Conservation (phyloP, 2,797 vertebrate genomes). For the Octomys mimax region DNA sequence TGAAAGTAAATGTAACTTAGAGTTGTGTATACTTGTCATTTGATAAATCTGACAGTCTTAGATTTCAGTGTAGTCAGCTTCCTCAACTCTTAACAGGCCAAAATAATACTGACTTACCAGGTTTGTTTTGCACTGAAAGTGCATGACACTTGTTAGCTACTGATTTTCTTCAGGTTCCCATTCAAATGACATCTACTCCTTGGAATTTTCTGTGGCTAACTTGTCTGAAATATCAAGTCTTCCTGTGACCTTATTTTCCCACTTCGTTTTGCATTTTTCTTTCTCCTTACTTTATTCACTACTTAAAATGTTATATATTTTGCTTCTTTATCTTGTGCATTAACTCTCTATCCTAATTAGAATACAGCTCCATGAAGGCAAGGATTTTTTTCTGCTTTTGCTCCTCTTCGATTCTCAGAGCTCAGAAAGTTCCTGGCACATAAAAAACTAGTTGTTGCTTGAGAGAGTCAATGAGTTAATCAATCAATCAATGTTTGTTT, state of each 20-base stretch:
- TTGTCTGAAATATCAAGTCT: not conserved
- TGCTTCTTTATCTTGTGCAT: not conserved
- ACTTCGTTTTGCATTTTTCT: not conserved
- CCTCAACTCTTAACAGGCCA: not conserved
- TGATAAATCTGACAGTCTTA: not conserved
- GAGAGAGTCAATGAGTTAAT: conserved; percentile 21
- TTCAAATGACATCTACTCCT: not conserved
- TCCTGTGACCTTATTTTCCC: not conserved
- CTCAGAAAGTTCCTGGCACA: not conserved
- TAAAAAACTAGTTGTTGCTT: not conserved
- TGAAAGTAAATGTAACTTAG: conserved; percentile 24
- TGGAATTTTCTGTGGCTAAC: not conserved
- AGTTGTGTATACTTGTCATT: not conserved
- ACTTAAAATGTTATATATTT: not conserved
- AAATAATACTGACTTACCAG: not conserved
- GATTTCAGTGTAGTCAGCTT: not conserved
- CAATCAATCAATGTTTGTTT: not conserved
- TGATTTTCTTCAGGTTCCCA: conserved; percentile 9
- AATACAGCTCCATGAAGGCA: not conserved
- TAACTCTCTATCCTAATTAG: not conserved
- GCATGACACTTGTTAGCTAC: not conserved
- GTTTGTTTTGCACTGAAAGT: not conserved
- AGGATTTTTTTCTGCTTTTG: not conserved
- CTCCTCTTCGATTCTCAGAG: not conserved
- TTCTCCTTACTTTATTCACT: not conserved